These are phyloP conservation scores for Drosophila nigritarsus DNA, from an alignment of 2,888 invertebrate genomes.

Conservation along the genomic window DNA sequence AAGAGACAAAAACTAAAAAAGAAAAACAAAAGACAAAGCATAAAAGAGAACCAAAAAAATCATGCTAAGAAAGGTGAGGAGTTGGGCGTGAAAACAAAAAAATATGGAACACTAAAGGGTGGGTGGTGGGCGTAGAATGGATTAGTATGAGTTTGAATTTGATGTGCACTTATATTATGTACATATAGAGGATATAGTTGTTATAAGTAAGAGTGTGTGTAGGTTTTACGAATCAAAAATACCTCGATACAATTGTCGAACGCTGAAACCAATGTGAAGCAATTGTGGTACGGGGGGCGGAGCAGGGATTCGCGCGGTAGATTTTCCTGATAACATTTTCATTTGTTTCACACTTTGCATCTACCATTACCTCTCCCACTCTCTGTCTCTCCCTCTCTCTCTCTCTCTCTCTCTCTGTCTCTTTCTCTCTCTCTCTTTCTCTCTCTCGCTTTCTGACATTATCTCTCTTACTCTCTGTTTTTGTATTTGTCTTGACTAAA, in stretches of 20 bases:
- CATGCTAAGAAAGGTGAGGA: neutral
- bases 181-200: slow-evolving; percentile 15
- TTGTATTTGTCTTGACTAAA: slow-evolving; percentile 16
- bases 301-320: slow-evolving; percentile 27
- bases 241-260: slow-evolving; percentile 66
- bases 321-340: slow-evolving; percentile 13
- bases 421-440: slow-evolving; percentile 2
- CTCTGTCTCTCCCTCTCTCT: slow-evolving; percentile 3
- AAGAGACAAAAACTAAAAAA: slow-evolving; percentile 3
- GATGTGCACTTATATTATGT: slow-evolving; percentile 12
- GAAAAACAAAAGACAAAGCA: slow-evolving; percentile 8
- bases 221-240: slow-evolving; percentile 52
- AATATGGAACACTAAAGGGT: neutral
- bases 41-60: neutral
- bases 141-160: slow-evolving; percentile 7
- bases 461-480: neutral
- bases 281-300: slow-evolving; percentile 60
- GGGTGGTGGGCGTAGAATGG: neutral
- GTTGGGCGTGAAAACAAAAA: slow-evolving; percentile 1
- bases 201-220: neutral
- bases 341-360: slow-evolving; percentile 24
- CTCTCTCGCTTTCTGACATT: slow-evolving; percentile 5
- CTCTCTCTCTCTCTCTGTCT: slow-evolving; percentile 2
- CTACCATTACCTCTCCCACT: slow-evolving; percentile 30
- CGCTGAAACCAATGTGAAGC: slow-evolving; percentile 73